Percentiles rank a stretch among this genome's conserved stretches.
Evolutionary conservation across 2,797 vertebrate genomes (phyloP).

Genomic region (Melanotaenia pygmaea): DNA sequence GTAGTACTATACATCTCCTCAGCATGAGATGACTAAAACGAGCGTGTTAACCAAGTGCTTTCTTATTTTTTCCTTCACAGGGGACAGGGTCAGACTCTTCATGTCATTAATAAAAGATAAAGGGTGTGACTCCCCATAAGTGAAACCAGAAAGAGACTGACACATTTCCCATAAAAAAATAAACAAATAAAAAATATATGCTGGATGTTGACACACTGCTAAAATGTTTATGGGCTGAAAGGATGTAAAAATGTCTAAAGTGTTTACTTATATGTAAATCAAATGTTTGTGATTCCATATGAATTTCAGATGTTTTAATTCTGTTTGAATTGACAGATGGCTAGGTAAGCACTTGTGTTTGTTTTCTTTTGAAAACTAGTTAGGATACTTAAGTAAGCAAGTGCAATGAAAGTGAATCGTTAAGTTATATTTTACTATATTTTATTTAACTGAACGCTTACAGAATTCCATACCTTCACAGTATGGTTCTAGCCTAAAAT

Average conservation of each 20-base stretch:
- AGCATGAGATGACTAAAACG: slow-evolving; percentile 8
- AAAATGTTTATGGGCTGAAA: slow-evolving; percentile 60
- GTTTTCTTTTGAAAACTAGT: too few species aligned
- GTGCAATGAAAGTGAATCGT: too few species aligned
- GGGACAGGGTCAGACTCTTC: slow-evolving; percentile 11
- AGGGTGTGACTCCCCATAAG: slow-evolving; percentile 25
- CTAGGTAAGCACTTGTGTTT: too few species aligned
- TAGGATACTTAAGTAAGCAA: too few species aligned
- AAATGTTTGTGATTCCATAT: not conserved
- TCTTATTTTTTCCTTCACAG: not conserved
- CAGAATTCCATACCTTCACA: too few species aligned
- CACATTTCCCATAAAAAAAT: slow-evolving; percentile 44
- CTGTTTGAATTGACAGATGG: too few species aligned
- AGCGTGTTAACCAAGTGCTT: not conserved
- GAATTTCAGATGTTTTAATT: not conserved
- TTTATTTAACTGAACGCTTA: too few species aligned
- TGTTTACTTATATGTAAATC: not conserved
- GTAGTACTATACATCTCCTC: slow-evolving; percentile 1
- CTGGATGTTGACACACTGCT: slow-evolving; percentile 58
- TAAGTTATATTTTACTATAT: too few species aligned
- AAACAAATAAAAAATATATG: slow-evolving; percentile 68
- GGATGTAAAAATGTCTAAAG: slow-evolving; percentile 12
- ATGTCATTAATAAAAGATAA: slow-evolving; percentile 12
- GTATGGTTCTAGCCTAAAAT: too few species aligned
- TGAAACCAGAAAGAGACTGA: slow-evolving; percentile 6